Evolutionary conservation across 2,888 invertebrate species (phyloP), one percentile per base, ranked within the genome.

Genomic region (Adineta ricciae): DNA sequence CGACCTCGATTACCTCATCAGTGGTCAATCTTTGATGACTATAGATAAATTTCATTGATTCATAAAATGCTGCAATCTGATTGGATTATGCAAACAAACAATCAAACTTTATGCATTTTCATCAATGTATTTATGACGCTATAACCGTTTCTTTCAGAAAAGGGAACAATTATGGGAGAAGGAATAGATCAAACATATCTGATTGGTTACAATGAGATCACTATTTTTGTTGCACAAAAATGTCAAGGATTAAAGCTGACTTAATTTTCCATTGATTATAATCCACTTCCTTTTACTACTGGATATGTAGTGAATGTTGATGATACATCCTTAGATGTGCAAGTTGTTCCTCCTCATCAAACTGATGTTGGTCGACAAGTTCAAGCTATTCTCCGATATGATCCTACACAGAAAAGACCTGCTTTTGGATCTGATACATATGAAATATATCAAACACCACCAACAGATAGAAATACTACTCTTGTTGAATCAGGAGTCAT

Each of bases 271-370:
- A 56, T 56, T n/a, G 56, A 56, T 14, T 56, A n/a, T n/a, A 56
- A 21, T 56, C 56, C 56, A n/a, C 56, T 56, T 21, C 56, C 56
- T 24, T 56, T 56, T n/a, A 56, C 56, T 9, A n/a, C 56, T 56
- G 56, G 56, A 21, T 56, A 56, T 56, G 14, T 56, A n/a, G 56
- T 56, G 5, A 14, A 56, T 56, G 56, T 56, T 8, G 14, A 21
- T n/a, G n/a, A 21, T 21, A 56, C 5, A n/a, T 56, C 14, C n/a
- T n/a, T 56, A 8, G 56, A 56, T 56, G 8, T 56, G 5, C 56
- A 56, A 56, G 56, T 56, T n/a, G 56, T 56, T n/a, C 56, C 56
- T 24, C 56, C 56, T 56, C 56, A 56, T 56, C 56, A 56, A 56
- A 56, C 56, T 9, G 56, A 56, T 56, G 14, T 56, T n/a, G 56